A percentile compares a stretch with the other conserved stretches of the same genome.
Evolutionary conservation across 2,113 vertebrate genomes (phyloP).

Genomic region (Heterocephalus glaber): DNA sequence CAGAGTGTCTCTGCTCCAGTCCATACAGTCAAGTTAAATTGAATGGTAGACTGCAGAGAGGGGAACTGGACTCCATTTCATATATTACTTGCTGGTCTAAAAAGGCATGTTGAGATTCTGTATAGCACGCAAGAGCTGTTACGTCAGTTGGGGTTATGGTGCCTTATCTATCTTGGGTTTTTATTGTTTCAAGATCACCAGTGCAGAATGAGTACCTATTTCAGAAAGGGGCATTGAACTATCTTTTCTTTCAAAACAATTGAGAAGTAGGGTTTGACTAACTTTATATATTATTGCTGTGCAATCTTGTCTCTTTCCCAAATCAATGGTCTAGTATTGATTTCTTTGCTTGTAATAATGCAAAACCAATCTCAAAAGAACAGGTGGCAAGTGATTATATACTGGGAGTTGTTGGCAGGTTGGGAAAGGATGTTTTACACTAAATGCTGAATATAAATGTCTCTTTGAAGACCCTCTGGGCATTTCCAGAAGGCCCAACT

Average conservation of each 20-base stretch:
- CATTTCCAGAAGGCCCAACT: conserved; percentile 49
- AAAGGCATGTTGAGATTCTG: conserved; percentile 58
- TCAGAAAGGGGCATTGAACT: conserved; percentile 62
- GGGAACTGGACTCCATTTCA: neutral
- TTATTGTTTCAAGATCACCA: conserved; percentile 55
- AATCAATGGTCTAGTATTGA: conserved; percentile 66
- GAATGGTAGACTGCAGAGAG: neutral
- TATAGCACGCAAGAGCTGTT: conserved; percentile 7
- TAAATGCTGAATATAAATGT: conserved; percentile 74
- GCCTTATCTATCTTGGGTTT: conserved; percentile 43
- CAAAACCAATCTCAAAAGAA: conserved; percentile 72
- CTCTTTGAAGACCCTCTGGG: conserved; percentile 60
- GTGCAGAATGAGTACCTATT: conserved; percentile 56
- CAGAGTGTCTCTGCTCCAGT: neutral
- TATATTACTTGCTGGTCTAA: conserved; percentile 41
- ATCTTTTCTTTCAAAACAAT: conserved; percentile 59
- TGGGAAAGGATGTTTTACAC: conserved; percentile 63
- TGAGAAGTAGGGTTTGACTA: conserved; percentile 67
- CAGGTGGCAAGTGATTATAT: conserved; percentile 66
- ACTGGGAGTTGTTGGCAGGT: conserved; percentile 58
- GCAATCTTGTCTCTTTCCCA: conserved; percentile 65
- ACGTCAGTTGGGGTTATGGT: conserved; percentile 31
- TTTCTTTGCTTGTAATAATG: conserved; percentile 67
- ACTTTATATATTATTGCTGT: conserved; percentile 64
- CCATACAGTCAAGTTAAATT: conserved; percentile 57